phyloP scores from a whole-genome alignment of 2,113 vertebrate species.

The Epinephelus cyanopodus region DNA sequence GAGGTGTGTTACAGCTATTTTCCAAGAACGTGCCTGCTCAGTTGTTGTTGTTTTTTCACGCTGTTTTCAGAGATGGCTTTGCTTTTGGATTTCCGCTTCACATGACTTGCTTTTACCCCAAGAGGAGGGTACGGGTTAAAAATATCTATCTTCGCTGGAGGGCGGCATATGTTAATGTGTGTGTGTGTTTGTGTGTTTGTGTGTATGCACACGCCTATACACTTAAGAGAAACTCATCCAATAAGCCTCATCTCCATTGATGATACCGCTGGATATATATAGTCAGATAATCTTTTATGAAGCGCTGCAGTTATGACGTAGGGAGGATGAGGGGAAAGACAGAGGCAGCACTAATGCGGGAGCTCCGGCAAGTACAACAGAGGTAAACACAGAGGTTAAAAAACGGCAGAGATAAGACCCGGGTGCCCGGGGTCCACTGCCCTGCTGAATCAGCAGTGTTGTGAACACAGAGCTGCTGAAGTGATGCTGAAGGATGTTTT shows the following conservation, averaged over 20 bases:
- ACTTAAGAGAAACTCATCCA: conserved; percentile 64
- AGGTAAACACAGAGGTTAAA: conserved; percentile 49
- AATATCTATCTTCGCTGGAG: conserved; percentile 61
- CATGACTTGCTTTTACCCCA: conserved; percentile 41
- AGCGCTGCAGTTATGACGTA: conserved; percentile 70
- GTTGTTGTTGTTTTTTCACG: neutral
- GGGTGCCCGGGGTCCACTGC: neutral
- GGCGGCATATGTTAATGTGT: conserved; percentile 28
- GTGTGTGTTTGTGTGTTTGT: neutral
- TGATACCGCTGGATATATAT: conserved; percentile 77
- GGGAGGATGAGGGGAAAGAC: conserved; percentile 50
- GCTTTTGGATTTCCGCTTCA: conserved; percentile 56
- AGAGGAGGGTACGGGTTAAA: conserved; percentile 49
- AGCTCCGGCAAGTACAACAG: conserved; percentile 8
- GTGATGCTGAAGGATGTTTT: conserved; percentile 70
- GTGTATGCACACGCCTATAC: conserved; percentile 6
- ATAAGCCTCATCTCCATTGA: conserved; percentile 73
- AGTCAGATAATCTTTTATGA: conserved; percentile 78
- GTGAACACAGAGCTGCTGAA: conserved; percentile 36
- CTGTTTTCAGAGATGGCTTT: conserved; percentile 9
- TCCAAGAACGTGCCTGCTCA: neutral
- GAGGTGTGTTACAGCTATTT: conserved; percentile 12
- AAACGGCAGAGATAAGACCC: conserved; percentile 27
- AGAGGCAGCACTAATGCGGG: conserved; percentile 26
- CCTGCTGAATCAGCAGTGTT: conserved; percentile 57